A percentile compares a stretch with the other conserved stretches of the same genome.
These are phyloP conservation scores for Dinoponera quadriceps DNA, from an alignment of 1,140 invertebrate genomes.

Conservation along the genomic window DNA sequence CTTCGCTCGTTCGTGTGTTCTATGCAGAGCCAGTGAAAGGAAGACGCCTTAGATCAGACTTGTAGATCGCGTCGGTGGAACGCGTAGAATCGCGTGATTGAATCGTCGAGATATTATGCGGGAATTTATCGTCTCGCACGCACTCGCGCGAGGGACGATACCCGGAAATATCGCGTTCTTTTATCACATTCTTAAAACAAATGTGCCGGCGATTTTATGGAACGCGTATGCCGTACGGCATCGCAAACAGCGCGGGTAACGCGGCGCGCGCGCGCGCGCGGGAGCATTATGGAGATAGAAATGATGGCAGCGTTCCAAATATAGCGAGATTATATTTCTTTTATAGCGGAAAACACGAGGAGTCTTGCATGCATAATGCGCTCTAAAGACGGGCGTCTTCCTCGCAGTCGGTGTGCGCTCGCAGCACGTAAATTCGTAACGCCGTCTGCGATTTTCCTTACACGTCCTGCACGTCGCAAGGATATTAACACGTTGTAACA, in stretches of 20 bases:
- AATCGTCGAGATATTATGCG: background rate
- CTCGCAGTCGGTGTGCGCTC: background rate
- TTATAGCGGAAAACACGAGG: constrained; percentile 16
- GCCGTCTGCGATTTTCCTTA: constrained; percentile 45
- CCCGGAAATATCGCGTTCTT: constrained; percentile 4
- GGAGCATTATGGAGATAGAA: constrained; percentile 41
- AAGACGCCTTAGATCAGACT: too few relatives aligned
- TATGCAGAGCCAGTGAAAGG: too few relatives aligned
- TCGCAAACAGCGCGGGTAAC: background rate
- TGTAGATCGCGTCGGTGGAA: too few relatives aligned
- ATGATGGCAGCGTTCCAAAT: constrained; percentile 36
- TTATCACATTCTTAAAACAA: constrained; percentile 31
- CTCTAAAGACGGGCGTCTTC: constrained; percentile 26
- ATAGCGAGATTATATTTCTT: constrained; percentile 49
- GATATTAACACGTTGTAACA: constrained; percentile 60
- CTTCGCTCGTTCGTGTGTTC: too few relatives aligned
- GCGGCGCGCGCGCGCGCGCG: too few relatives aligned
- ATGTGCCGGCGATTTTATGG: constrained; percentile 17
- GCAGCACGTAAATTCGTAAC: constrained; percentile 37
- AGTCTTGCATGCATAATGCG: constrained; percentile 37
- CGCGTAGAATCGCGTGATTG: too few relatives aligned
- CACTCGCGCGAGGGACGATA: background rate
- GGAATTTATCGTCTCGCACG: background rate
- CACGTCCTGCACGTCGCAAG: constrained; percentile 25
- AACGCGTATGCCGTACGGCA: background rate